Percentiles rank a stretch among this genome's conserved stretches.
phyloP scores from a whole-genome alignment of 2,113 vertebrate species.

The Hydrochoerus hydrochaeris region DNA sequence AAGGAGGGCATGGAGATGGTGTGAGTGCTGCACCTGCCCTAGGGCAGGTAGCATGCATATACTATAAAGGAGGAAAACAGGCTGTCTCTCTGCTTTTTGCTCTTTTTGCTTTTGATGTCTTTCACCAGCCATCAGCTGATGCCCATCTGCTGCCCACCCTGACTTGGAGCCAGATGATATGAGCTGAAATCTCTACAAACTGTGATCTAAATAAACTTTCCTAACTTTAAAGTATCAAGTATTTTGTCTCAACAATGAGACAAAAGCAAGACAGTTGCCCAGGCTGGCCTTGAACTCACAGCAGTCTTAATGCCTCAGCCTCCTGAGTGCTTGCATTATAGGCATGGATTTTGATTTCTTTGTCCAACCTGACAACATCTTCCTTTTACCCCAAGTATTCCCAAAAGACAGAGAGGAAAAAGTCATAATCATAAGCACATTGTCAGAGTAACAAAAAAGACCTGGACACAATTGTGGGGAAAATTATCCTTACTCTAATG shows the following conservation, averaged over 20 bases:
- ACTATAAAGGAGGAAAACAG: no score
- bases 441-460: no score
- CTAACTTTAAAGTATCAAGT: no score
- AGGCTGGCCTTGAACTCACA: neutral
- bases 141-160: neutral
- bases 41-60: no score
- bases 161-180: neutral
- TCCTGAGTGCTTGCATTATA: no score
- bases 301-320: neutral
- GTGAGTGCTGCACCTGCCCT: no score
- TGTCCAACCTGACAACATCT: neutral
- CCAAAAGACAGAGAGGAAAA: neutral
- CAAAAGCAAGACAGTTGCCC: neutral
- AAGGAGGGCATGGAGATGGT: neutral
- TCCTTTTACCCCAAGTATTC: neutral
- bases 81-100: neutral
- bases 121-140: neutral
- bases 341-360: no score
- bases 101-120: neutral
- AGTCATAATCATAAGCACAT: no score
- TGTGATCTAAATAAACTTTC: no score
- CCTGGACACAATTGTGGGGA: accelerated
- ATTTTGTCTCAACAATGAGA: neutral
- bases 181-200: neutral
- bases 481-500: neutral